Evolutionary conservation across 2,113 vertebrate genomes (phyloP).

Genomic region (Smithornis capensis): DNA sequence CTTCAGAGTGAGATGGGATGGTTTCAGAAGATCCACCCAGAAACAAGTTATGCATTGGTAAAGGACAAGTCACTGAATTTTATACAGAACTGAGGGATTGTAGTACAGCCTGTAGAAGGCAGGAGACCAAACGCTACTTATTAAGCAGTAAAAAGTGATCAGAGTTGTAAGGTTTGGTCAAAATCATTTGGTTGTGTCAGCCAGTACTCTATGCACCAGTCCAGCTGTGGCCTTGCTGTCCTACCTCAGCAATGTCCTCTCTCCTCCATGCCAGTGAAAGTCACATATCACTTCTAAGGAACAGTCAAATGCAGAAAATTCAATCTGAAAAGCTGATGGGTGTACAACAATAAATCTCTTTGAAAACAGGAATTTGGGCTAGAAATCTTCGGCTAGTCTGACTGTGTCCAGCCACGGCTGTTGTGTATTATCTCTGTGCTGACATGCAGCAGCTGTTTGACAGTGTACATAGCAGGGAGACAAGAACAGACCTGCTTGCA

Average conservation of each 20-base stretch:
- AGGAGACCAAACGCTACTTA: background rate
- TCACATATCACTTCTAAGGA: background rate
- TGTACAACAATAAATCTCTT: background rate
- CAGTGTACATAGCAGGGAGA: background rate
- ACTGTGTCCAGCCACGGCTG: background rate
- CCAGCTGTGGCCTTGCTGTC: background rate
- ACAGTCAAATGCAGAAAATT: background rate
- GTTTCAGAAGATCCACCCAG: background rate
- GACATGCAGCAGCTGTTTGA: background rate
- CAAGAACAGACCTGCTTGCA: background rate
- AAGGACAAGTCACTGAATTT: background rate
- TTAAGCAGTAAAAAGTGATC: background rate
- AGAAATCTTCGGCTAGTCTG: background rate
- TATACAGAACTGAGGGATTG: background rate
- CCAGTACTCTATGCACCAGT: background rate
- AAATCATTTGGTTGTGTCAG: background rate
- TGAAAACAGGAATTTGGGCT: background rate
- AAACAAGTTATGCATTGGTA: background rate
- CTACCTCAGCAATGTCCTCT: background rate
- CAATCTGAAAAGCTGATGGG: background rate
- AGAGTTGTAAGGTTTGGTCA: background rate
- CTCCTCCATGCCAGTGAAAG: fast-evolving
- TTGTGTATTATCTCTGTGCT: background rate
- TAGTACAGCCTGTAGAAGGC: background rate
- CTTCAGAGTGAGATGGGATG: background rate